Conservation (phyloP, 2,113 vertebrate genomes). For the Gymnogyps californianus region DNA sequence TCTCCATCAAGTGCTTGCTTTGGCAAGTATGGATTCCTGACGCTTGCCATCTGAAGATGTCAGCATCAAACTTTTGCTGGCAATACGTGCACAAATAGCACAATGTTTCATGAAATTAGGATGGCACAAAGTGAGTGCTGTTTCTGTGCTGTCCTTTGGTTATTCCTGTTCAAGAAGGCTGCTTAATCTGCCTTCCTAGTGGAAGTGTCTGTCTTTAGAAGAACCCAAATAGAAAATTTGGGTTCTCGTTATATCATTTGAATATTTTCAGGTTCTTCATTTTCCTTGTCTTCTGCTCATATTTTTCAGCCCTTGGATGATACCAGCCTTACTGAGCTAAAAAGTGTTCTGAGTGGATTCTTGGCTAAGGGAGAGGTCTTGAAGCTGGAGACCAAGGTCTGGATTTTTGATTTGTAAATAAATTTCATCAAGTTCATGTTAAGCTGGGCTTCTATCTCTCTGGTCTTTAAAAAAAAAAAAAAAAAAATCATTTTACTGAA, state of each 20-base stretch:
- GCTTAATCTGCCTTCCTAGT: neutral
- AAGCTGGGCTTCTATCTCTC: neutral
- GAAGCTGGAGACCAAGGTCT: slow-evolving; percentile 91
- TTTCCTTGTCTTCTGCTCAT: neutral
- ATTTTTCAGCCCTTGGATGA: slow-evolving; percentile 83
- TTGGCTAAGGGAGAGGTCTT: slow-evolving; percentile 85
- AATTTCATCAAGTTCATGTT: neutral
- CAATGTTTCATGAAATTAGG: neutral
- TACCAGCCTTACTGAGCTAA: slow-evolving; percentile 83
- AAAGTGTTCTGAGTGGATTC: slow-evolving; percentile 85
- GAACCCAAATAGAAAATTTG: neutral
- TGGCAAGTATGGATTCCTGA: neutral
- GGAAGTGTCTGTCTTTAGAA: neutral
- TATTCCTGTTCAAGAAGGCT: neutral
- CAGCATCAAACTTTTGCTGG: neutral
- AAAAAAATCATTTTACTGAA: neutral
- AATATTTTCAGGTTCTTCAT: neutral
- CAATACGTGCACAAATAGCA: neutral
- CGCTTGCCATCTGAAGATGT: neutral
- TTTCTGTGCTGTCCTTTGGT: neutral
- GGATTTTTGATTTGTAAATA: neutral
- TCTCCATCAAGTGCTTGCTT: neutral
- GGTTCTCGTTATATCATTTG: fast-evolving
- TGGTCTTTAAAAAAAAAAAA: neutral
- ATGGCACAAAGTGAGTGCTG: neutral